A percentile compares a stretch with the other conserved stretches of the same genome.
Conservation (phyloP, 37 sponge, comb jelly and placozoan genomes). For the Aplysina aerophoba region DNA sequence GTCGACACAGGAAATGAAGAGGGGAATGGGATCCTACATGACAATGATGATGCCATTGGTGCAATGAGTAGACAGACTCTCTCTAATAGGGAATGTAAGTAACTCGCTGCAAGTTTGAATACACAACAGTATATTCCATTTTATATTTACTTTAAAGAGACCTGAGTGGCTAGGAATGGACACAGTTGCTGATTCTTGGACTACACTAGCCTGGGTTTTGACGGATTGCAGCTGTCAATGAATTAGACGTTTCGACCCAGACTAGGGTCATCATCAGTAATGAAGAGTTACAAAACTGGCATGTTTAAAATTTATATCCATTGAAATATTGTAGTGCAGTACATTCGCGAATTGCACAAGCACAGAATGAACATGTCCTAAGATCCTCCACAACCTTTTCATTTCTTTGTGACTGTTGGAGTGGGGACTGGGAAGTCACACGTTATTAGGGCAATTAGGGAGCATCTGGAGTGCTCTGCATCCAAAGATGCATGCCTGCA, state of each 20-base stretch:
- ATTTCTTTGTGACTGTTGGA: constrained; percentile 3
- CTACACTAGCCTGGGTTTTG: too few relatives aligned
- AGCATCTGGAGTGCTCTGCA: not conserved
- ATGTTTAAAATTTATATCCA: too few relatives aligned
- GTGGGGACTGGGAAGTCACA: constrained; percentile 16
- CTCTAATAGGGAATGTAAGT: not conserved
- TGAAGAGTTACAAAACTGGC: too few relatives aligned
- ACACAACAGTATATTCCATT: not conserved
- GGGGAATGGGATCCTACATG: not conserved
- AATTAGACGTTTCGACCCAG: too few relatives aligned
- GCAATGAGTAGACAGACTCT: not conserved
- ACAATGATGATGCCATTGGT: not conserved
- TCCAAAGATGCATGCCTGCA: not conserved
- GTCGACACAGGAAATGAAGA: not conserved
- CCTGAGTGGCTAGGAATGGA: too few relatives aligned
- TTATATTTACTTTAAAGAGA: too few relatives aligned
- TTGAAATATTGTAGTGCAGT: not conserved
- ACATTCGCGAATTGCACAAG: not conserved
- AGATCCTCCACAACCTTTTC: not conserved
- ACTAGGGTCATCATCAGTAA: too few relatives aligned
- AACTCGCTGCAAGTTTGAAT: not conserved
- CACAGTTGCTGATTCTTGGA: too few relatives aligned
- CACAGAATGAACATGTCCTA: not conserved
- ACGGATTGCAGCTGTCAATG: too few relatives aligned
- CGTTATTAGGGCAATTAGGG: constrained; percentile 1